Conservation (phyloP, 2,797 vertebrate species). For the Mormyrops boulengeri region DNA sequence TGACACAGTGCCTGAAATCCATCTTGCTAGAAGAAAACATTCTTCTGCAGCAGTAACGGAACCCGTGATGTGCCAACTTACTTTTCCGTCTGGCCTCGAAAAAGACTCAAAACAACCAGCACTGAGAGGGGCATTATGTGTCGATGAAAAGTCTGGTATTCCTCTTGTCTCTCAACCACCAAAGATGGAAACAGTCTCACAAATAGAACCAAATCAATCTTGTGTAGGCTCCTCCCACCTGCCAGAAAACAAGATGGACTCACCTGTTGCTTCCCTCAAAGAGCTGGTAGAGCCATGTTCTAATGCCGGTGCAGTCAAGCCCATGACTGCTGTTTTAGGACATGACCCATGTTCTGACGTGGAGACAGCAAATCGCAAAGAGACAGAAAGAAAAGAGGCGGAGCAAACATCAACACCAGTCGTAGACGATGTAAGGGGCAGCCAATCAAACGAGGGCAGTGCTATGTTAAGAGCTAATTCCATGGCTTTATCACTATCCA, state of each 20-base stretch:
- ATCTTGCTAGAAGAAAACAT: not conserved
- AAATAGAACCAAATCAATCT: not conserved
- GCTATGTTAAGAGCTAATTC: not conserved
- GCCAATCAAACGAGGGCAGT: not conserved
- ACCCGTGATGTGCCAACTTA: not conserved
- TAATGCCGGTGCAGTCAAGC: not conserved
- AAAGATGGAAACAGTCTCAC: not conserved
- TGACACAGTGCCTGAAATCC: not conserved
- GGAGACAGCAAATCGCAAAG: not conserved
- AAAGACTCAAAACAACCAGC: not conserved
- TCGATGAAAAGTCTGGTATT: not conserved
- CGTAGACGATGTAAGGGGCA: not conserved
- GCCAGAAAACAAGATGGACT: not conserved
- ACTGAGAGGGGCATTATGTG: not conserved
- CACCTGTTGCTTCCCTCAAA: not conserved
- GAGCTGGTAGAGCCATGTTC: not conserved
- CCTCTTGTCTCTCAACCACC: not conserved
- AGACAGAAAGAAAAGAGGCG: not conserved
- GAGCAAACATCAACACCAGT: not conserved
- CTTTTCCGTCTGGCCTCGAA: not conserved
- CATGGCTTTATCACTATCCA: not conserved
- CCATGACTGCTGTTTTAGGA: not conserved
- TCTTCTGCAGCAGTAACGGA: not conserved
- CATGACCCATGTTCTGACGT: not conserved
- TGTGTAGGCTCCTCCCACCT: not conserved